A percentile compares a stretch with the other conserved stretches of the same genome.
These are phyloP conservation scores for Ciconia stormi DNA, from an alignment of 2,113 vertebrate species.

Conservation along the genomic window DNA sequence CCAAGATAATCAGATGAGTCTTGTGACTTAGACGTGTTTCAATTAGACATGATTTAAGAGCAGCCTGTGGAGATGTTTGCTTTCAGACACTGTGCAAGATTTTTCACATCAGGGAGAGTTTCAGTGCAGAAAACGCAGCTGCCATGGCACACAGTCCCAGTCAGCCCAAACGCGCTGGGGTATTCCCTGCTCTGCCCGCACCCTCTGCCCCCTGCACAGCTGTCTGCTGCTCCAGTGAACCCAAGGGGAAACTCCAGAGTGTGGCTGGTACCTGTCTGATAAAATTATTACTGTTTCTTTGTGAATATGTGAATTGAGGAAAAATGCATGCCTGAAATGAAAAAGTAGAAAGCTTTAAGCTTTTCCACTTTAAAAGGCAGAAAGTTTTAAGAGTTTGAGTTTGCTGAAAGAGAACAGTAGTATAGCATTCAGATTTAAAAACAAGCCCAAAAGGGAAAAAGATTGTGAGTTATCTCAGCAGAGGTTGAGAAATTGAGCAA, in stretches of 20 bases:
- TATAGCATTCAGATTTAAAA: neutral
- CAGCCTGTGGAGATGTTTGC: slow-evolving; percentile 25
- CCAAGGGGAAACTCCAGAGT: neutral
- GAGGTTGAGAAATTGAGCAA: neutral
- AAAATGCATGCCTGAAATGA: neutral
- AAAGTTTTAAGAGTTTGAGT: neutral
- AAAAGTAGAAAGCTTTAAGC: neutral
- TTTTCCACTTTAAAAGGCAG: neutral
- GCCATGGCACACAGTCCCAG: slow-evolving; percentile 13
- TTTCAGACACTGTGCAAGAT: neutral
- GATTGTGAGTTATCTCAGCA: neutral
- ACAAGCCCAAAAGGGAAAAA: neutral
- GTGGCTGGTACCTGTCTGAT: neutral
- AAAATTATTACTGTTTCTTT: neutral
- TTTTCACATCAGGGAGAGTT: slow-evolving; percentile 1
- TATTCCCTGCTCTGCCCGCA: neutral
- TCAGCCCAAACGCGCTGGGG: neutral
- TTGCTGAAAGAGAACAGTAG: neutral
- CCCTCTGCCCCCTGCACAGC: neutral
- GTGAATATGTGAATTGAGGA: neutral
- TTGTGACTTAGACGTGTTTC: neutral
- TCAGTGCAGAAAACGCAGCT: neutral
- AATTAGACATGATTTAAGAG: slow-evolving; percentile 1
- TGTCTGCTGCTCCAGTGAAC: neutral
- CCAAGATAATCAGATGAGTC: slow-evolving; percentile 14